These are phyloP conservation scores for Cryptus armator DNA, from an alignment of 2,888 invertebrate species.

Conservation along the genomic window DNA sequence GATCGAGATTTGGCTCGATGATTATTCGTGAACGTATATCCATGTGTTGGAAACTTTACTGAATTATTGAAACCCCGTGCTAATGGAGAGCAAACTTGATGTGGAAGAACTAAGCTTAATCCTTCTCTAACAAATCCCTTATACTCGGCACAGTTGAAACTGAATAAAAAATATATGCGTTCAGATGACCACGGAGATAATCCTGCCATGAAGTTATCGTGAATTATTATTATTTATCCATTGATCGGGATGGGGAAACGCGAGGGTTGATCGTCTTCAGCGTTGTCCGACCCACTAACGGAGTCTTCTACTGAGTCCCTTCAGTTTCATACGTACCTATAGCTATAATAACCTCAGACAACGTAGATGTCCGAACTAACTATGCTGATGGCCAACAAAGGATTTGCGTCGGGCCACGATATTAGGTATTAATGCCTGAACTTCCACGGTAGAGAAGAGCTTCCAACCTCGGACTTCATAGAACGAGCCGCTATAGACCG, in stretches of 20 bases:
- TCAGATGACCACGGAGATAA: constrained; percentile 34
- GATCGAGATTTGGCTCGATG: neutral
- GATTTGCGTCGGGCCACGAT: constrained; percentile 77
- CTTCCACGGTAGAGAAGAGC: constrained; percentile 73
- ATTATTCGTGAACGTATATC: neutral
- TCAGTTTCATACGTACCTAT: constrained; percentile 1
- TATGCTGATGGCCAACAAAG: constrained; percentile 68
- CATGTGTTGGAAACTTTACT: neutral
- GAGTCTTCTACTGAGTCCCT: constrained; percentile 32
- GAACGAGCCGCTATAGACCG: constrained; percentile 39
- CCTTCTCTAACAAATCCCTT: neutral
- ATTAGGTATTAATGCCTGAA: constrained; percentile 85
- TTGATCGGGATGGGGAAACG: constrained; percentile 2
- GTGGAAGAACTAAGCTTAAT: neutral
- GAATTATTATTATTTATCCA: neutral
- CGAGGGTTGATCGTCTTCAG: constrained; percentile 7
- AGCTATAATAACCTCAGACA: constrained; percentile 44
- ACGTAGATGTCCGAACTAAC: constrained; percentile 49
- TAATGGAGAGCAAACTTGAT: constrained; percentile 27
- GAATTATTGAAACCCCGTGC: neutral
- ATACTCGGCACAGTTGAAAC: constrained; percentile 9
- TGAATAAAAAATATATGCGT: constrained; percentile 44
- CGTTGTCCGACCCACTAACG: constrained; percentile 22
- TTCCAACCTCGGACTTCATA: constrained; percentile 62
- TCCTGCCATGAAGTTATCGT: neutral